Evolutionary conservation across 2,888 invertebrate genomes (phyloP), one percentile per base, ranked within the genome.

Genomic region (Balanococcus diminutus): DNA sequence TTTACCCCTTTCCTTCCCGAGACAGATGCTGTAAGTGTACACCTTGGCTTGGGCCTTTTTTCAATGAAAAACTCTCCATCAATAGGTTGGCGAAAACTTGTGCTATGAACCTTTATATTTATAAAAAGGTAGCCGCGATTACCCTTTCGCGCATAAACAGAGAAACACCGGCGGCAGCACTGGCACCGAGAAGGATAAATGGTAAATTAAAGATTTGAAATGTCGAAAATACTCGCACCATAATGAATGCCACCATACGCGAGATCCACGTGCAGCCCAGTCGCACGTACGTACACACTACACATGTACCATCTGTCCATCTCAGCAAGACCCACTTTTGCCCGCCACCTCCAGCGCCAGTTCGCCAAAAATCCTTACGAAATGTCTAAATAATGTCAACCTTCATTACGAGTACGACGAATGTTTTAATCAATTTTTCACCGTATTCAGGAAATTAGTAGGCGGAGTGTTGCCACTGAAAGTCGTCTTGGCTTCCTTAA

Each of bases 371-470:
- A 79, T 79, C 75, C 36, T 36, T 19, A 67, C 75, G 22, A 79
- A 79, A 79, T 79, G 75, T 79, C 75, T 79, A 79, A 79, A 79
- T 79, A 79, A 79, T 36, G 75, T 79, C 75, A 79, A 36, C 75
- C 75, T 79, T 79, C 75, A 36, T 79, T 36, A 79, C 75, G n/a
- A n/a, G n/a, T n/a, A n/a, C n/a, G n/a, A n/a, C 75, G 36, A 79
- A 79, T 79, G 75, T 79, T 36, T 36, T 79, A 79, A 79, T 79
- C 75, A 32, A 22, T 79, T 79, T 79, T 79, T 67, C 67, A 31
- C 67, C 28, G 14, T 67, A 67, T 79, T 32, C 75, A 79, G 75
- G 36, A 79, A 79, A 79, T 36, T 36, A 36, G 32, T 32, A 36
- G 75, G 19, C 36, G 75, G 61, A 67, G 67, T 28, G 67, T 28